Evolutionary conservation across 2,113 vertebrate species (phyloP).

Genomic region (Rattus norvegicus): DNA sequence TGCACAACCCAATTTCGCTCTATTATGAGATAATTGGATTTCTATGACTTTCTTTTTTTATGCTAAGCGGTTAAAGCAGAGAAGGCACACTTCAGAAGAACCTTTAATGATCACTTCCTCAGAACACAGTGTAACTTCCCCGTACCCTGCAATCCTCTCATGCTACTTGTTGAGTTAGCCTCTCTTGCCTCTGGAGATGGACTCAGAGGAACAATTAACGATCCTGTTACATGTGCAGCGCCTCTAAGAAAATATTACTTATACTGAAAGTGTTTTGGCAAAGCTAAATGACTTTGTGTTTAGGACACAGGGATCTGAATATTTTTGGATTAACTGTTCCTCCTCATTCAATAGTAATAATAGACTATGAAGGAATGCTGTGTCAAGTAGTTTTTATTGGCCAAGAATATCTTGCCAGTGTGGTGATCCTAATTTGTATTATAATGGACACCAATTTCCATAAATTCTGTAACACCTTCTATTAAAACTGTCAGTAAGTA

Average conservation of each 20-base stretch:
- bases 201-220: neutral
- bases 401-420: neutral
- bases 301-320: neutral
- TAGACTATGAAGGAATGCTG: neutral
- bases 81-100: neutral
- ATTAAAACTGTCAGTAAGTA: neutral
- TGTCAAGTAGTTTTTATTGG: neutral
- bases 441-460: neutral
- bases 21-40: neutral
- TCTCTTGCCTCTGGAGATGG: neutral
- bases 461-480: neutral
- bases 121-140: neutral
- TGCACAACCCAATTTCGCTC: neutral
- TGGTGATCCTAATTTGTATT: neutral
- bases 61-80: neutral
- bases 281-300: neutral
- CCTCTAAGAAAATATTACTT: slow-evolving; percentile 1
- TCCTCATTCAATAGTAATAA: neutral
- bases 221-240: neutral
- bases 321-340: slow-evolving; percentile 20
- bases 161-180: no score
- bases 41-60: neutral
- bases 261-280: neutral
- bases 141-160: neutral
- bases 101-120: neutral